Percentiles rank a stretch among this genome's conserved stretches.
Conservation (phyloP, 2,888 invertebrate species). For the Sminthurinus aureus region DNA sequence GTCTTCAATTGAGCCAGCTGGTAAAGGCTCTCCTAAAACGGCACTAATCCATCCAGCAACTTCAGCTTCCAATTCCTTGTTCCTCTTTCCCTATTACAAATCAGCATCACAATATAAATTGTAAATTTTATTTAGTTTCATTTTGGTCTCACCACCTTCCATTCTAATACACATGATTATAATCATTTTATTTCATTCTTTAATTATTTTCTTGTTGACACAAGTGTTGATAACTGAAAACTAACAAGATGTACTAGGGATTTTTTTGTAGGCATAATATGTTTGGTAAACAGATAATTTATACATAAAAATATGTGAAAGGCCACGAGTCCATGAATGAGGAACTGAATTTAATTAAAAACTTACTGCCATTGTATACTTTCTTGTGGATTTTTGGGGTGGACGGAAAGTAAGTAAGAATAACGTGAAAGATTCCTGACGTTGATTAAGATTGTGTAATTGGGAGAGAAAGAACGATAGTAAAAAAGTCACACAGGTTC, state of each 20-base stretch:
- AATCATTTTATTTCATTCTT: background rate
- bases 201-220: background rate
- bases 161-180: too few species aligned
- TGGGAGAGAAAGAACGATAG: background rate
- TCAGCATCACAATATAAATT: background rate
- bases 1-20: conserved; percentile 86
- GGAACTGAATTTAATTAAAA: background rate
- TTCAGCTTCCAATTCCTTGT: conserved; percentile 90
- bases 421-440: too few species aligned
- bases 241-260: too few species aligned
- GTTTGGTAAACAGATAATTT: too few species aligned
- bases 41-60: conserved; percentile 88
- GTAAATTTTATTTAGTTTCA: too few species aligned
- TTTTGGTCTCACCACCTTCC: too few species aligned
- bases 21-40: conserved; percentile 86
- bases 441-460: too few species aligned
- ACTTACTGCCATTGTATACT: background rate
- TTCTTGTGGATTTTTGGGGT: too few species aligned
- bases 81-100: conserved; percentile 65
- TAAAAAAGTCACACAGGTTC: background rate
- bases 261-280: too few species aligned
- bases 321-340: background rate
- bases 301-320: too few species aligned
- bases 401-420: too few species aligned
- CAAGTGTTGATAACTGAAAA: too few species aligned